Evolutionary conservation across 2,888 invertebrate species (phyloP), one percentile per base, ranked within the genome.

Genomic region (Griposia aprilina): DNA sequence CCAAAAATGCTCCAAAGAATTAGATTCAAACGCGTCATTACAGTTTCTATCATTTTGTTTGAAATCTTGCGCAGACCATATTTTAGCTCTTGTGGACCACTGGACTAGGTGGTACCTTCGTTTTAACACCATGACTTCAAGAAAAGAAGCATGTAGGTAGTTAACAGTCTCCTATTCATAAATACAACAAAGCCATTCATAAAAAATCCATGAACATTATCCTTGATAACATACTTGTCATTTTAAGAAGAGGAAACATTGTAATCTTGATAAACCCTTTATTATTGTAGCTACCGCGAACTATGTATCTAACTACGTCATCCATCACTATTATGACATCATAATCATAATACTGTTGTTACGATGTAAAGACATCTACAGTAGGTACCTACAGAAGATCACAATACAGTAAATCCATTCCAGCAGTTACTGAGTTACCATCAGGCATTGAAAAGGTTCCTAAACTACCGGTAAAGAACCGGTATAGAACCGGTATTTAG

Each of bases 211-310:
- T 55, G 0, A 45, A 41, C 30, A 17, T 30, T 26, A 48, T 62
- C 74, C 78, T 86, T 73, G 72, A 62, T 15, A 69, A 20, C 57
- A 15, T 65, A 52, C 60, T 57, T 78, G 74, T 73, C 48, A 73
- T 74, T 83, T 65, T 77, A 52, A 74, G 55, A 36, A 57, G n/a
- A 72, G 78, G 65, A 78, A 86, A 78, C 74, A 41, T n/a, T 50
- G 13, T 69, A 78, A 83, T 84, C 87, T 83, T 83, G 74, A 83
- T 83, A 83, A 78, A 72, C 62, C 50, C 52, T 71, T 65, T 63
- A 70, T 66, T 45, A 72, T 65, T 68, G 57, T 69, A 62, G 57
- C 26, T 75, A 87, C 65, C 13, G 65, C n/a, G 62, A 69, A 66
- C 57, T 80, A 74, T 78, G 74, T 85, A 17, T n/a, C n/a, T 59